Conservation (phyloP, 2,113 vertebrate species). For the Peromyscus leucopus region DNA sequence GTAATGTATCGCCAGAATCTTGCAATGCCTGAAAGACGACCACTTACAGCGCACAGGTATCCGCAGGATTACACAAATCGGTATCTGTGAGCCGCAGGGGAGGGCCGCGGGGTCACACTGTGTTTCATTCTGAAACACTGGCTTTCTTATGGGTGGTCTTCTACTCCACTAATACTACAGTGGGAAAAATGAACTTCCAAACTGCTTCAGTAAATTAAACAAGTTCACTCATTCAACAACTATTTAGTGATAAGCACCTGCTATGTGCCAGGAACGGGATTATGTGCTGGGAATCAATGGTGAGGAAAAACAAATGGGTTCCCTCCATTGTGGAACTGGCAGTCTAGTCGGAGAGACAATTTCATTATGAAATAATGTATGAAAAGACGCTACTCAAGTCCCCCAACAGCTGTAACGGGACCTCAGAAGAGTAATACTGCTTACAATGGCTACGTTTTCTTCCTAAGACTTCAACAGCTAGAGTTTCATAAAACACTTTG, state of each 20-base stretch:
- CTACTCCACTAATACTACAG: neutral
- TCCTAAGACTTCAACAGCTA: slow-evolving; percentile 19
- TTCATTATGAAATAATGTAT: slow-evolving; percentile 57
- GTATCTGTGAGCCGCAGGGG: neutral
- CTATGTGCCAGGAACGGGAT: slow-evolving; percentile 51
- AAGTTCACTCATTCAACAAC: slow-evolving; percentile 55
- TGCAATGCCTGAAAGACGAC: neutral
- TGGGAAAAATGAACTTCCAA: slow-evolving; percentile 6
- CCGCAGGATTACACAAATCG: neutral
- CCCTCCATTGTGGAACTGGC: slow-evolving; percentile 34
- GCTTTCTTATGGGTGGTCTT: neutral
- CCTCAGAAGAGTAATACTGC: neutral
- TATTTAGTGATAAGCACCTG: slow-evolving; percentile 58
- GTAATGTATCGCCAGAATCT: neutral
- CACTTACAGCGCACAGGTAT: neutral
- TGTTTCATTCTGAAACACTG: neutral
- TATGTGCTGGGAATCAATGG: slow-evolving; percentile 59
- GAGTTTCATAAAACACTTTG: slow-evolving; percentile 22
- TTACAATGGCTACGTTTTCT: slow-evolving; percentile 36
- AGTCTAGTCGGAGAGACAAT: slow-evolving; percentile 61
- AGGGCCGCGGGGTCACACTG: neutral
- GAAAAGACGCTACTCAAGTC: neutral
- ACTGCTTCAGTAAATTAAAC: slow-evolving; percentile 42
- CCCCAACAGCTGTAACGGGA: neutral
- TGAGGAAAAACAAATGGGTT: slow-evolving; percentile 65